A percentile compares a stretch with the other conserved stretches of the same genome.
These are phyloP conservation scores for Podiceps cristatus DNA, from an alignment of 2,113 vertebrate genomes.

Conservation along the genomic window DNA sequence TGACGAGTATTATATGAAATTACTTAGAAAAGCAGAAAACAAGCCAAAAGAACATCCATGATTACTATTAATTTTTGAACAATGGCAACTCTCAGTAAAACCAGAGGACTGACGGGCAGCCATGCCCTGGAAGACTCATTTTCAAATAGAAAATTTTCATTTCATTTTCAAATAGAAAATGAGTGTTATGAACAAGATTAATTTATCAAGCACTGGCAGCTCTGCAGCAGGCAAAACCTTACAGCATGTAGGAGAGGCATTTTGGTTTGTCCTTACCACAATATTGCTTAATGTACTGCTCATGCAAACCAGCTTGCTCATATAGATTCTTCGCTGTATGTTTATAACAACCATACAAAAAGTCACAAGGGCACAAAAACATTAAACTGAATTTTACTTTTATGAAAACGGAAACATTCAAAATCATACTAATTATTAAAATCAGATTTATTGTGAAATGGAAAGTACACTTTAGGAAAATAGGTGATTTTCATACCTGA, in stretches of 20 bases:
- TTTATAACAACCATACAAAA: neutral
- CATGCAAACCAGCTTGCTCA: neutral
- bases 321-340: neutral
- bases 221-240: neutral
- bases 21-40: neutral
- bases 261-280: constrained; percentile 32
- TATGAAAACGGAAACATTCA: neutral
- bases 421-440: neutral
- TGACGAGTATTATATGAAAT: neutral
- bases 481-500: neutral
- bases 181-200: neutral
- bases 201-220: neutral
- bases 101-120: neutral
- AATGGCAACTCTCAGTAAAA: neutral
- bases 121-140: neutral
- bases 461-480: neutral
- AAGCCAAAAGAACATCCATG: neutral
- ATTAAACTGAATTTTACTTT: neutral
- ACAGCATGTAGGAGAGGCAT: neutral
- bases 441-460: constrained; percentile 1
- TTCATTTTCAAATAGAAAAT: neutral
- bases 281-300: neutral
- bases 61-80: neutral
- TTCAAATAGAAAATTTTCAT: neutral
- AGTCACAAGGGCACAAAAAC: neutral